phyloP scores from a whole-genome alignment of 2,113 vertebrate species.

The Nansenia antarctica region DNA sequence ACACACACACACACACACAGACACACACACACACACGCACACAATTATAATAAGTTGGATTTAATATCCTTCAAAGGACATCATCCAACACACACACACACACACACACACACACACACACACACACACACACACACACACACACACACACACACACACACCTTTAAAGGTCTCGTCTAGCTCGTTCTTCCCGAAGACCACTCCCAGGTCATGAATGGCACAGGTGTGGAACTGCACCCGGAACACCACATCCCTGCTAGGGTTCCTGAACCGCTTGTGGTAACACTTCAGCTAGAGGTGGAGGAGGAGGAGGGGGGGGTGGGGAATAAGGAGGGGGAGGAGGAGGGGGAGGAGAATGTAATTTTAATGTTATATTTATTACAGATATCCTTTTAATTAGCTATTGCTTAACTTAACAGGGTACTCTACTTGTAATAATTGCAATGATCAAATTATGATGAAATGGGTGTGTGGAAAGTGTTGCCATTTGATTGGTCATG shows the following conservation, averaged over 20 bases:
- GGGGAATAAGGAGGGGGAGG: background rate
- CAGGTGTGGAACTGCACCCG: slow-evolving; percentile 98
- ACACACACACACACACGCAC: slow-evolving; percentile 5
- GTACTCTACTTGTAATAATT: too few relatives aligned
- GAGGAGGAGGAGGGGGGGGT: fast-evolving
- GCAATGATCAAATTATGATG: too few relatives aligned
- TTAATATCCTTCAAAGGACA: too few relatives aligned
- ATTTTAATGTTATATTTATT: background rate
- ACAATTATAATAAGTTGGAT: too few relatives aligned
- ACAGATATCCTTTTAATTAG: too few relatives aligned
- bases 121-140: background rate
- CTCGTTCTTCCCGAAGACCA: slow-evolving; percentile 93
- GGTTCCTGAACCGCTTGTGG: slow-evolving; percentile 90
- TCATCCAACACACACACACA: slow-evolving; percentile 8
- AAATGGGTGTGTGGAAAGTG: too few relatives aligned
- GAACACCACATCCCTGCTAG: slow-evolving; percentile 90
- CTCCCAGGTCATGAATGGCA: slow-evolving; percentile 89
- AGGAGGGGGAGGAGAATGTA: background rate
- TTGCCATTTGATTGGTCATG: too few relatives aligned
- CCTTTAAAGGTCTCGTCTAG: slow-evolving; percentile 95
- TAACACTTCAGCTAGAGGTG: slow-evolving; percentile 89
- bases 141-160: slow-evolving; percentile 40
- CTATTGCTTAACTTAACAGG: too few relatives aligned
- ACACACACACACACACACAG: background rate
- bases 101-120: slow-evolving; percentile 6